Evolutionary conservation across 1,140 invertebrate species (phyloP).

Genomic region (Ctenoplectra terminalis): DNA sequence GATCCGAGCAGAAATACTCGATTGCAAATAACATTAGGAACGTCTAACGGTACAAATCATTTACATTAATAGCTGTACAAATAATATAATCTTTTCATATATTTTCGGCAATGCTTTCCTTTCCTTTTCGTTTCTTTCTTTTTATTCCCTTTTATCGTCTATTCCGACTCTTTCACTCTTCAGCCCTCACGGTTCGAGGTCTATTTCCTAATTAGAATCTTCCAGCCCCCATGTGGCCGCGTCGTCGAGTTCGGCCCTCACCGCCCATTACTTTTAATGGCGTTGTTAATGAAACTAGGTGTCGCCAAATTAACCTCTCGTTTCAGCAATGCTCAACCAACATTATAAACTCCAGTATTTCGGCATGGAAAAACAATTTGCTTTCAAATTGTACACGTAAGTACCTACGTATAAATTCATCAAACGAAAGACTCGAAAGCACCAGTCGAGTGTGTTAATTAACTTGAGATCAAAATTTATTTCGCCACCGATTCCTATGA

Average conservation of each 20-base stretch:
- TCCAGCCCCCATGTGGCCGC: conserved; percentile 69
- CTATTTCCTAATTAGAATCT: conserved; percentile 79
- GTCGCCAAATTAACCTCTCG: conserved; percentile 82
- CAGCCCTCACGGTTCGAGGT: conserved; percentile 56
- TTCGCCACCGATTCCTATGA: background rate
- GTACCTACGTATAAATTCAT: background rate
- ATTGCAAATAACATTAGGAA: too few relatives aligned
- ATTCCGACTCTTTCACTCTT: conserved; percentile 40
- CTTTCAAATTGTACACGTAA: background rate
- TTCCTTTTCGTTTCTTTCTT: too few relatives aligned
- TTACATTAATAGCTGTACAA: too few relatives aligned
- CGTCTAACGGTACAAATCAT: too few relatives aligned
- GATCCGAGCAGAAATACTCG: too few relatives aligned
- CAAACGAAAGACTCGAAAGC: background rate
- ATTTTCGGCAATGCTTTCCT: too few relatives aligned
- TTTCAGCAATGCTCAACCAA: conserved; percentile 80
- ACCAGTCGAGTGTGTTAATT: background rate
- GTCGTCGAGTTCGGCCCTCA: conserved; percentile 74
- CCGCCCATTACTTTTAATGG: conserved; percentile 82
- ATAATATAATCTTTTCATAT: too few relatives aligned
- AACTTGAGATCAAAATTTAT: background rate
- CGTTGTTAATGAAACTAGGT: conserved; percentile 83
- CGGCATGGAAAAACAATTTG: background rate
- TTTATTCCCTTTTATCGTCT: background rate
- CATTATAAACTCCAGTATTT: conserved; percentile 28